Evolutionary conservation across 37 sponge, comb jelly and placozoan genomes (phyloP), one percentile per base, ranked within the genome.

Genomic region (Theonella swinhoei): DNA sequence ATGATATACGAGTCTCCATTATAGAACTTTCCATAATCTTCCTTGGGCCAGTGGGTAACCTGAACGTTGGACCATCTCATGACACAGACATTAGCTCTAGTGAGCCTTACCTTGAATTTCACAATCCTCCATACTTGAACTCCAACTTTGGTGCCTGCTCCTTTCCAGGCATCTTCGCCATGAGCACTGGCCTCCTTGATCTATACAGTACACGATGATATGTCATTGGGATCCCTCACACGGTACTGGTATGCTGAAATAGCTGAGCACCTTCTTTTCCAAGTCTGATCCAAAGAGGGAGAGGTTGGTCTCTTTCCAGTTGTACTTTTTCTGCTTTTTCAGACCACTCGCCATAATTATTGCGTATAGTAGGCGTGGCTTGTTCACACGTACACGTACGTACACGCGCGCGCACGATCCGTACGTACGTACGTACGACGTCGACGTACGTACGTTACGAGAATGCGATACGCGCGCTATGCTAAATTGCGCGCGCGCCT

Each of bases 1-100:
- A 97, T 87, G 76, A 98, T 98, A 88, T 98, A 98, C 33, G 94
- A 93, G 77, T 98, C 98, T 23, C 98, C 98, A 38, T 92, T 87
- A 82, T 77, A 98, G 85, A 98, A 98, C 84, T 91, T 87, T 31
- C 98, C 98, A 70, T 95, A 91, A 70, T 92, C 89, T 2, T 81
- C 90, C 62, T 81, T 88, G 32, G 93, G 95, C 98, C 98, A 97
- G 79, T 83, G 76, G 17, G 71, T 83, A 39, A 96, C 95, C 89
- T 97, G 70, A 30, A 68, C 11, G 58, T 62, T 34, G 9, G 7
- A 43, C 4, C 39, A 29, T 14, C 17, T 23, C 4, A 7, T 36
- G 29, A 40, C 8, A 31, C 35, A 14, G 39, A 19, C 11, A 31
- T 29, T 36, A 7, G 17, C 19, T 23, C 24, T 40, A 36, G 4